Evolutionary conservation across 2,888 invertebrate species (phyloP), one percentile per base, ranked within the genome.

Genomic region (Tupiocoris notatus): DNA sequence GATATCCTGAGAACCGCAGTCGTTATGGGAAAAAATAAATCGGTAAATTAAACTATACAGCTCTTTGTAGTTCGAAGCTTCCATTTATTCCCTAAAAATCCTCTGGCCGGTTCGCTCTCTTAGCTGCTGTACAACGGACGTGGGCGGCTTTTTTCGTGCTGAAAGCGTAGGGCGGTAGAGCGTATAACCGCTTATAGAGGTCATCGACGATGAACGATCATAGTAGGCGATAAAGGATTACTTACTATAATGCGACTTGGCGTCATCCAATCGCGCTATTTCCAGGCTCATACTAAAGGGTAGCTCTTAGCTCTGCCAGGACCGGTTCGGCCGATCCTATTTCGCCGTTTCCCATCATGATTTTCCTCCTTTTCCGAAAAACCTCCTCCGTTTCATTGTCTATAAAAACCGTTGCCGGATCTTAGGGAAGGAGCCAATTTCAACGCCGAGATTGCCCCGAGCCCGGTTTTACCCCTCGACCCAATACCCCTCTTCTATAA

Each of bases 381-480:
- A 39, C 59, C 23, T 2, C 59, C 1, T 17, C 62, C 73, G 39
- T 73, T 73, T 73, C 73, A 39, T 62, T 73, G 73, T 73, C 73
- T 63, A 73, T 73, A 73, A 73, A 73, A 73, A 61, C 73, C 39
- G 39, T 39, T 39, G 39, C 73, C 73, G 58, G 73, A 73, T 73
- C 73, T 73, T 73, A 73, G 59, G 73, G 73, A 73, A 73, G 73
- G 73, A 73, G 73, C 73, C 73, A 73, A 73, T 73, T 73, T 63
- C 73, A 62, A 73, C 73, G 70, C 73, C 16, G 73, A 73, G 73
- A 73, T 73, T 73, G 73, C 73, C 70, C 59, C 24, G 22, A 16
- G 59, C 62, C 25, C 25, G 39, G 22, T 23, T 73, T 62, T 39
- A 39, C 18, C 24, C 63, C 63, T 62, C 62, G 73, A 63, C 25